Evolutionary conservation across 2,888 invertebrate species (phyloP).

Genomic region (Fragum whitleyi): DNA sequence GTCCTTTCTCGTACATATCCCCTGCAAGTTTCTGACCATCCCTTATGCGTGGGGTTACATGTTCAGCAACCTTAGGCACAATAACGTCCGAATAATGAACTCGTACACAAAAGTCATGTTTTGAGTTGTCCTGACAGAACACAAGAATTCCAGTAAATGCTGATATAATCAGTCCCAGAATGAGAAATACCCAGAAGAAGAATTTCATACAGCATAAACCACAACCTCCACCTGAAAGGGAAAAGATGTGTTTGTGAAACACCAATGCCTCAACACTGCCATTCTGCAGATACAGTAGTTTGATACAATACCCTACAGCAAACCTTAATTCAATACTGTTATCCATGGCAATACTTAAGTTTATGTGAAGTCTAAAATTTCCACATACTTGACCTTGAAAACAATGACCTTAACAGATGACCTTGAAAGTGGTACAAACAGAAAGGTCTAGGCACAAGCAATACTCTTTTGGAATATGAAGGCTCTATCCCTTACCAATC

Average conservation of each 20-base stretch:
- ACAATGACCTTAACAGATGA: no score
- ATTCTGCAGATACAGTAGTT: no score
- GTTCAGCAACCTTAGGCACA: constrained; percentile 51
- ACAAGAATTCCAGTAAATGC: constrained; percentile 43
- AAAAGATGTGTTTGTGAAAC: not conserved
- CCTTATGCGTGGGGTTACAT: constrained; percentile 47
- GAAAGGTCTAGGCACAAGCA: no score
- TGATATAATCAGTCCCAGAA: constrained; percentile 42
- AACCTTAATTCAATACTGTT: no score
- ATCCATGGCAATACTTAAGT: no score
- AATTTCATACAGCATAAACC: constrained; percentile 43
- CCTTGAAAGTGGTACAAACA: no score
- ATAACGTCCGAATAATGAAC: constrained; percentile 48
- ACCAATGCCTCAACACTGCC: not conserved
- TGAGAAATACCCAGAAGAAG: constrained; percentile 50
- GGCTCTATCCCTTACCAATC: no score
- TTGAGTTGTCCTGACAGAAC: constrained; percentile 56
- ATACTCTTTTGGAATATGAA: no score
- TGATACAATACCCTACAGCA: no score
- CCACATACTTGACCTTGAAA: no score
- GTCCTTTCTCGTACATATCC: constrained; percentile 7
- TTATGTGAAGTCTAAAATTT: no score
- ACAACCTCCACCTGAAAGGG: constrained; percentile 30
- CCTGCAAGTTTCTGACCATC: constrained; percentile 36
- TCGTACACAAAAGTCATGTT: constrained; percentile 53